phyloP scores from a whole-genome alignment of 2,888 invertebrate species.

The Nasonia oneida region DNA sequence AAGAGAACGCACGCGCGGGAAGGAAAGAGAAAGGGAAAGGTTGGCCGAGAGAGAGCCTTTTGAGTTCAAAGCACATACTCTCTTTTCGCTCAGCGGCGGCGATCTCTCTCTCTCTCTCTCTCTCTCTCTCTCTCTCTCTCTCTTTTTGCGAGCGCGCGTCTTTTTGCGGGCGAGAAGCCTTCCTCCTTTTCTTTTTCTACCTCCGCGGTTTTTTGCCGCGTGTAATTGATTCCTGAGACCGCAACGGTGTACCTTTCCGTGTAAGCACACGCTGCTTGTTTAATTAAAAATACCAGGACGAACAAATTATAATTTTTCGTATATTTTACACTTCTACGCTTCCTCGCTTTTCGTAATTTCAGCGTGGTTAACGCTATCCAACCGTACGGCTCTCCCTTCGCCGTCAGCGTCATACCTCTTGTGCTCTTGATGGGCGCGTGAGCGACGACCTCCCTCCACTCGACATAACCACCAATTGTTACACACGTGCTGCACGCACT shows the following conservation, averaged over 20 bases:
- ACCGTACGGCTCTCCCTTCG: neutral
- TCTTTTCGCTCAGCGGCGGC: slow-evolving; percentile 37
- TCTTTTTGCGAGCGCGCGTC: slow-evolving; percentile 27
- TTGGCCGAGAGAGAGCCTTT: slow-evolving; percentile 42
- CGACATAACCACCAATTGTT: slow-evolving; percentile 16
- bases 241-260: slow-evolving; percentile 10
- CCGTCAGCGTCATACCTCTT: neutral
- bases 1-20: neutral
- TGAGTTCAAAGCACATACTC: slow-evolving; percentile 61
- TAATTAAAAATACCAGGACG: slow-evolving; percentile 38
- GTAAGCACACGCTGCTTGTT: neutral
- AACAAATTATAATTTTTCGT: neutral
- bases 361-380: neutral
- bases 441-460: neutral
- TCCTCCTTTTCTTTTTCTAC: slow-evolving; percentile 53
- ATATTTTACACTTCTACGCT: neutral
- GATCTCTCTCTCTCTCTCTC: neutral
- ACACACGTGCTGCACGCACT: neutral
- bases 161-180: slow-evolving; percentile 12
- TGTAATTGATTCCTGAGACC: slow-evolving; percentile 57
- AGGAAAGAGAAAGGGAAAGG: slow-evolving; percentile 26
- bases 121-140: neutral
- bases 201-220: slow-evolving; percentile 45
- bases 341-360: neutral
- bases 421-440: slow-evolving; percentile 7